Evolutionary conservation across 2,888 invertebrate species (phyloP), one percentile per base, ranked within the genome.

Genomic region (Parascotia fuliginaria): DNA sequence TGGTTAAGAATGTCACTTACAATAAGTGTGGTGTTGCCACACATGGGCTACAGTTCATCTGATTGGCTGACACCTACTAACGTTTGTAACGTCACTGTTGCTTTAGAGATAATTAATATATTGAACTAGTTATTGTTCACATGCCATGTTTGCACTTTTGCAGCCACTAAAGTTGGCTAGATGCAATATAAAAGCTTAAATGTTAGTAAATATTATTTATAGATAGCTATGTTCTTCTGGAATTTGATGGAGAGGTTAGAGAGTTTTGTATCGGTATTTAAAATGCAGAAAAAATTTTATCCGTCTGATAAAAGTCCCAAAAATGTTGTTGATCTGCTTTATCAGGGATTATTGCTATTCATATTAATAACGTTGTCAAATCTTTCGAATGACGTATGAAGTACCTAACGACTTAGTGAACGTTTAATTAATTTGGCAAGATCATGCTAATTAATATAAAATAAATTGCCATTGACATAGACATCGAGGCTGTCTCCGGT

Each of bases 1-100:
- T 87, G 83, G 87, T 88, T 89, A 87, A 82, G 81, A 79, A 83
- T 73, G 89, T 89, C 89, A 88, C 85, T 88, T 85, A 85, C 78
- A 87, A 87, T 87, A 85, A 74, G 82, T 73, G 65, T 64, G 74
- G 74, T 77, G 75, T 87, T 84, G 80, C 85, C 83, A 82, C 85
- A 84, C 79, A 79, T 70, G 70, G 53, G 54, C 48, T 42, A 45
- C 62, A 45, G 52, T 58, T 54, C 58, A 40, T 42, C 44, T 29
- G 45, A 51, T 32, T 41, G 50, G 31, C 42, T 32, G 48, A 66
- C 57, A 66, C 48, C 60, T 53, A 70, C 49, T 53, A 56, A 58
- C 60, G 58, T 51, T 24, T 36, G 15, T 51, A 54, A 42, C 42
- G 45, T 39, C 34, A 39, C 37, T n/a, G n/a, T 33, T 29, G 22